A percentile compares a stretch with the other conserved stretches of the same genome.
Conservation (phyloP, 2,113 vertebrate species). For the Scopus umbretta region DNA sequence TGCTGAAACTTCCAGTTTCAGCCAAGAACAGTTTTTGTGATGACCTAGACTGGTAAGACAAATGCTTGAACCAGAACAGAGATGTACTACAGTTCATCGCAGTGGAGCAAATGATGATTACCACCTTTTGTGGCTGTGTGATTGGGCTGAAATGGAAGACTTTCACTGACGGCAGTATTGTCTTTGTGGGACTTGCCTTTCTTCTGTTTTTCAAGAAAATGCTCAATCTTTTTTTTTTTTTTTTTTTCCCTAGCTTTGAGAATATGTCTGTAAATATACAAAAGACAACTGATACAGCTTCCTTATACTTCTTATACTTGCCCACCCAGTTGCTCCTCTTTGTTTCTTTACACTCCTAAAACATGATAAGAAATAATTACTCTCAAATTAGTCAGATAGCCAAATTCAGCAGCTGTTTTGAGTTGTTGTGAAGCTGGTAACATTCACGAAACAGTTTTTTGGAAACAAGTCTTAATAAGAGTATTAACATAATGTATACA, state of each 20-base stretch:
- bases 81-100: background rate
- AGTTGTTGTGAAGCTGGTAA: background rate
- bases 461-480: background rate
- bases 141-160: background rate
- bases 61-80: background rate
- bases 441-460: background rate
- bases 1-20: background rate
- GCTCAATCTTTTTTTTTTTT: background rate
- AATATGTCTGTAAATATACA: background rate
- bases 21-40: background rate
- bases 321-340: background rate
- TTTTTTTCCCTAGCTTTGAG: background rate
- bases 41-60: background rate
- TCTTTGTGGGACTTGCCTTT: background rate
- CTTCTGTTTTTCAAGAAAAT: background rate
- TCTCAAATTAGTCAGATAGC: background rate
- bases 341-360: background rate
- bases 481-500: background rate
- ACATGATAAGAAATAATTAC: background rate
- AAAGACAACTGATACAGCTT: background rate
- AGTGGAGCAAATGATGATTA: background rate
- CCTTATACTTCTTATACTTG: background rate
- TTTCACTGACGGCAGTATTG: background rate
- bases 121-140: background rate
- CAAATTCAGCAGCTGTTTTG: constrained; percentile 44